A percentile compares a stretch with the other conserved stretches of the same genome.
phyloP scores from a whole-genome alignment of 2,888 invertebrate genomes.

The Ormyrus nitidulus region DNA sequence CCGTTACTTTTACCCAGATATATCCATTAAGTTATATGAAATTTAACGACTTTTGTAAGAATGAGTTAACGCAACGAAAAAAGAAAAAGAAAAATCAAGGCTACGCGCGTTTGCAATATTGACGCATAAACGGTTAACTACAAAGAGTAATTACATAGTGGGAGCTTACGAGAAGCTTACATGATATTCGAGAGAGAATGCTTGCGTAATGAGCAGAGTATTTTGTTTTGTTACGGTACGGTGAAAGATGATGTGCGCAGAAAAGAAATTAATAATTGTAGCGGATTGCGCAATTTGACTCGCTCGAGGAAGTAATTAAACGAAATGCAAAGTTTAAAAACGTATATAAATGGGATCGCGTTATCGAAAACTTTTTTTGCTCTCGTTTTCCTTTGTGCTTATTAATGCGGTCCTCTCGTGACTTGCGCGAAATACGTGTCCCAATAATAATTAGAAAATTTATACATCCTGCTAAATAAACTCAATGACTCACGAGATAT shows the following conservation, averaged over 20 bases:
- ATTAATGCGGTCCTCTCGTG: no score
- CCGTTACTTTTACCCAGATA: background rate
- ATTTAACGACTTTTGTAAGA: background rate
- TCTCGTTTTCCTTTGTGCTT: no score
- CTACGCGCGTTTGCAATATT: background rate
- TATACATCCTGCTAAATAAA: no score
- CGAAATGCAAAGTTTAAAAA: no score
- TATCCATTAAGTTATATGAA: no score
- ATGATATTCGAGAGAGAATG: constrained; percentile 8
- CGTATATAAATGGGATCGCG: no score
- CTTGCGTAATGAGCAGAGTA: constrained; percentile 14
- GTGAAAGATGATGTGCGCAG: constrained; percentile 14
- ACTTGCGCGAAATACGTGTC: no score
- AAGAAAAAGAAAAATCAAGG: constrained; percentile 6
- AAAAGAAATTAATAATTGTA: constrained; percentile 26
- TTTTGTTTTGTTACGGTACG: constrained; percentile 24
- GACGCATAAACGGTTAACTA: background rate
- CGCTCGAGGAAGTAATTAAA: constrained; percentile 35
- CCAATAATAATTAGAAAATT: no score
- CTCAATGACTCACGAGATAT: no score
- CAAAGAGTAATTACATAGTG: background rate
- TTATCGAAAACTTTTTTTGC: no score
- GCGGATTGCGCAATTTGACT: constrained; percentile 15
- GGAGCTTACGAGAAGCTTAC: background rate
- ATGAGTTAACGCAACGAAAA: background rate